Base-by-base conservation (phyloP, 2,888 invertebrate species). In the Ochropleura plecta region DNA sequence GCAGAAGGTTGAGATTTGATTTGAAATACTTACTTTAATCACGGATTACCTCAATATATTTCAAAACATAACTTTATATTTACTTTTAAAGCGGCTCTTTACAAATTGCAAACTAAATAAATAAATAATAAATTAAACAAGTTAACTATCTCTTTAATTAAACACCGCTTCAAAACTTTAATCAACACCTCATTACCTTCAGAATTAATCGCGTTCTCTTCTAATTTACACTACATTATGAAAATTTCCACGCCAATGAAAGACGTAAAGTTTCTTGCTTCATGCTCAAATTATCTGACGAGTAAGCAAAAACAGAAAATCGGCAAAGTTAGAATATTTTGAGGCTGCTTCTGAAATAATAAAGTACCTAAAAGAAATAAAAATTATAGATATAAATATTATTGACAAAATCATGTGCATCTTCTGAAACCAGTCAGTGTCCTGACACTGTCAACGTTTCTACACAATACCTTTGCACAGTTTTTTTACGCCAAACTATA, bases 171-270 rank as follows among this genome's bases (percentile, higher is more conserved):
- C 14, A 16, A 65, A 71, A 70, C 57, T 76, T 76, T 60, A 68
- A 65, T 51, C 18, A 57, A 67, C 81, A 81, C 46, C 55, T 69
- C 79, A 71, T 69, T 79, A 84, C 74, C 55, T 69, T 46, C 67
- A 57, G 55, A 68, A 74, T 78, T 5, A 73, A 83, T 79, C 83
- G 75, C 86, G 69, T 42, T 40, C 72, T 69, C 80, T 65, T 70
- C 48, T 73, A 81, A 68, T 81, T 82, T 70, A 70, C 51, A 53
- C 73, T 48, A 46, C 66, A 57, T 78, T 76, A 78, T 65, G 68
- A 64, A 73, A 76, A 83, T 85, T 79, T 86, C 76, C 75, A 80
- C 86, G 71, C 80, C 76, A 80, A 77, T 85, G 86, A 82, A 82
- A 80, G 82, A 80, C 66, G 48, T 77, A 75, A 80, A 82, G 75